These are phyloP conservation scores for Pachymerium ferrugineum DNA, from an alignment of 2,888 invertebrate genomes.

Conservation along the genomic window DNA sequence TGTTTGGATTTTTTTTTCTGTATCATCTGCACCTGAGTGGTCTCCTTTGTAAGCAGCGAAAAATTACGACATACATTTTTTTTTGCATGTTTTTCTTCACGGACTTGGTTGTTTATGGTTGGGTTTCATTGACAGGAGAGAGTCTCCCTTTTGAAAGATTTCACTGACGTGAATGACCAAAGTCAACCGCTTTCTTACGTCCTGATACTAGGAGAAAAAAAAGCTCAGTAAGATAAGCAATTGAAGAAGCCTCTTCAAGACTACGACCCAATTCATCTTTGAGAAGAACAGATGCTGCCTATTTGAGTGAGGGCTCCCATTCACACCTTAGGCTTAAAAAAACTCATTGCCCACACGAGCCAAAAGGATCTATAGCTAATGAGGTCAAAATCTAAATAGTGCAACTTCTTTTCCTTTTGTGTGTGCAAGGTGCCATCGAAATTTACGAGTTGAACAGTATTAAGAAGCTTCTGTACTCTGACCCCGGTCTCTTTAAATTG, in stretches of 20 bases:
- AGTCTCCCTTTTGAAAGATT: slow-evolving; percentile 14
- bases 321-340: neutral
- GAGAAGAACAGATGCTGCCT: slow-evolving; percentile 16
- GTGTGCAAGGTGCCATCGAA: slow-evolving; percentile 20
- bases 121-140: slow-evolving; percentile 15
- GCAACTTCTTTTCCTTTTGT: neutral
- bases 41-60: slow-evolving; percentile 1
- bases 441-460: slow-evolving; percentile 31
- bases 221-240: slow-evolving; percentile 10
- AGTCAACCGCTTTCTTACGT: slow-evolving; percentile 14
- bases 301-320: slow-evolving; percentile 8
- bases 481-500: slow-evolving; percentile 27
- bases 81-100: neutral
- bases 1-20: neutral
- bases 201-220: slow-evolving; percentile 7
- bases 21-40: slow-evolving; percentile 17
- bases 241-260: slow-evolving; percentile 16
- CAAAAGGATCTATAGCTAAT: slow-evolving; percentile 29
- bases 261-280: slow-evolving; percentile 16
- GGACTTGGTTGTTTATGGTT: slow-evolving; percentile 9
- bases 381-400: slow-evolving; percentile 30
- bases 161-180: slow-evolving; percentile 26
- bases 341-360: slow-evolving; percentile 30
- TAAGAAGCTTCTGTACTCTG: neutral
- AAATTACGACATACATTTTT: slow-evolving; percentile 14